Percentiles rank a stretch among this genome's conserved stretches.
These are phyloP conservation scores for Myathropa florea DNA, from an alignment of 2,888 invertebrate species.

Conservation along the genomic window DNA sequence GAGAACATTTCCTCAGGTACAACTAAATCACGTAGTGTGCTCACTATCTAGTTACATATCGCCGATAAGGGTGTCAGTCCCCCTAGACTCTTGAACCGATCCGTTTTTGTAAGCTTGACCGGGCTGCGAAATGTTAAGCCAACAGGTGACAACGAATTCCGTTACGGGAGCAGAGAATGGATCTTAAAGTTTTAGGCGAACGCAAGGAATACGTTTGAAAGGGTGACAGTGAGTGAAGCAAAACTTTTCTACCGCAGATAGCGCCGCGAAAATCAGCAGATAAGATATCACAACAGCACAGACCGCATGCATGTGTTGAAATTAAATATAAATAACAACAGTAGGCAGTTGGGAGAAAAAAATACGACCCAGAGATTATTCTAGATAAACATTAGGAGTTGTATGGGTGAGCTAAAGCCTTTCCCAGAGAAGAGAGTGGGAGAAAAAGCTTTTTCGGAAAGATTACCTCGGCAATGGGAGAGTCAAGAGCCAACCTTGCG, in stretches of 20 bases:
- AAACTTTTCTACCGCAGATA: slow-evolving; percentile 29
- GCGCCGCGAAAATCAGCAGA: slow-evolving; percentile 41
- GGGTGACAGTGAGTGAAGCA: neutral
- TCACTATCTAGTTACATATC: slow-evolving; percentile 48
- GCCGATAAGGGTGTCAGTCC: slow-evolving; percentile 31
- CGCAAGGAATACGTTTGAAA: neutral
- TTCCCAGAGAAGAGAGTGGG: neutral
- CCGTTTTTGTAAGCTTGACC: neutral
- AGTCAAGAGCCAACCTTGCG: neutral
- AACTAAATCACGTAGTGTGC: slow-evolving; percentile 23
- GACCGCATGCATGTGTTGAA: slow-evolving; percentile 33
- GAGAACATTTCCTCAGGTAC: slow-evolving; percentile 8
- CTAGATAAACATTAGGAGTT: neutral
- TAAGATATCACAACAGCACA: slow-evolving; percentile 47
- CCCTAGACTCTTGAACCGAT: neutral
- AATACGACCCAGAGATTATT: neutral
- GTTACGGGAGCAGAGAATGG: neutral
- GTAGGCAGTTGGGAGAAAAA: neutral
- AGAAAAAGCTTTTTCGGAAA: neutral
- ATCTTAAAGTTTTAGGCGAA: neutral
- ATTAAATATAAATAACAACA: slow-evolving; percentile 29
- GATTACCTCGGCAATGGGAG: neutral
- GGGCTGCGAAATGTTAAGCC: neutral
- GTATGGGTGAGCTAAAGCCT: slow-evolving; percentile 1
- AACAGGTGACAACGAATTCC: neutral